A percentile compares a stretch with the other conserved stretches of the same genome.
These are phyloP conservation scores for Porites divaricata DNA, from an alignment of 92 coral and sea anemone genomes.

Conservation along the genomic window DNA sequence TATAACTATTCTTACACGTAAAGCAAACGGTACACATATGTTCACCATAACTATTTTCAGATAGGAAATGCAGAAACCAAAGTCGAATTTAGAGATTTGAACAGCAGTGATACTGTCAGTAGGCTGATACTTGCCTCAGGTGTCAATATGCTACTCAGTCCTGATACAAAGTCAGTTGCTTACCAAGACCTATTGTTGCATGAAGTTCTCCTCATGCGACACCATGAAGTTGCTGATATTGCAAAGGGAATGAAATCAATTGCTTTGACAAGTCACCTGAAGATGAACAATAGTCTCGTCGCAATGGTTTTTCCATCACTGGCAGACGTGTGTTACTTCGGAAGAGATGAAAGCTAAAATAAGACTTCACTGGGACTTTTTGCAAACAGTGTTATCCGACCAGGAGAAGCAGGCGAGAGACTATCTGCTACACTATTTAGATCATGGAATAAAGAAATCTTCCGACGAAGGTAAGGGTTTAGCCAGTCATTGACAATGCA, in stretches of 20 bases:
- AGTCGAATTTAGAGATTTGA: slow-evolving; percentile 1
- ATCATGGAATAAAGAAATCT: slow-evolving; percentile 9
- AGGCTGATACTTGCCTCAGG: slow-evolving; percentile 9
- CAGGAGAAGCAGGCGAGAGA: slow-evolving; percentile 16
- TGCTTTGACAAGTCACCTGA: not conserved
- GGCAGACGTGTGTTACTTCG: slow-evolving; percentile 11
- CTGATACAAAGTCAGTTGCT: slow-evolving; percentile 13
- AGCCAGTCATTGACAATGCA: not conserved
- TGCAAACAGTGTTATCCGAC: not conserved
- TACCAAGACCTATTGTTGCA: slow-evolving; percentile 7
- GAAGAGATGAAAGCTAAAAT: slow-evolving; percentile 9
- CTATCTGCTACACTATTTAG: not conserved
- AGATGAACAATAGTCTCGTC: slow-evolving; percentile 1
- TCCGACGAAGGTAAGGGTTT: slow-evolving; percentile 12
- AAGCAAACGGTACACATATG: too few relatives aligned
- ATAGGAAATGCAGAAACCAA: slow-evolving; percentile 3
- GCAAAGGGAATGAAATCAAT: slow-evolving; percentile 15
- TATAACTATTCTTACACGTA: too few relatives aligned
- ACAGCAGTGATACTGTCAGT: slow-evolving; percentile 14
- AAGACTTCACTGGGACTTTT: slow-evolving; percentile 12
- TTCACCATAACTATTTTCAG: not conserved
- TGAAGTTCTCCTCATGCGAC: slow-evolving; percentile 24
- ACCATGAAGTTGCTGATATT: slow-evolving; percentile 2
- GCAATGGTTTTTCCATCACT: slow-evolving; percentile 2
- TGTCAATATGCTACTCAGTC: slow-evolving; percentile 6